Evolutionary conservation across 1,140 invertebrate genomes (phyloP).

Genomic region (Sminthurides bifidus): DNA sequence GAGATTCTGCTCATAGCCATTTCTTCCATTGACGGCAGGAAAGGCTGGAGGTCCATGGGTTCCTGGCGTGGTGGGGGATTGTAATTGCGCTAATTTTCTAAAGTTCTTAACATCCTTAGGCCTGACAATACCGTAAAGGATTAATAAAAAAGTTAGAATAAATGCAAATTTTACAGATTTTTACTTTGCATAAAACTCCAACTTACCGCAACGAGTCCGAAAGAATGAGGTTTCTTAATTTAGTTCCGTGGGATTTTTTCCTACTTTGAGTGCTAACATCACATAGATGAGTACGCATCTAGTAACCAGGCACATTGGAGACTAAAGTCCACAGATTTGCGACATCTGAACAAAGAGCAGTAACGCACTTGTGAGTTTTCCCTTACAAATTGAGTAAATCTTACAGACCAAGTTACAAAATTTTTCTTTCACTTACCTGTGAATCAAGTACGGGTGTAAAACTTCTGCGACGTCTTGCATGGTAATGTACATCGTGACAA

Average conservation of each 20-base stretch:
- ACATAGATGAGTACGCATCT: slow-evolving; percentile 80
- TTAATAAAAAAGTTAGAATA: no score
- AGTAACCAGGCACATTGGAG: slow-evolving; percentile 90
- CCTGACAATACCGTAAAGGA: slow-evolving; percentile 14
- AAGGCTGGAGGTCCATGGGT: slow-evolving; percentile 1
- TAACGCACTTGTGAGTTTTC: background rate
- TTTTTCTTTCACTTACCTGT: slow-evolving; percentile 49
- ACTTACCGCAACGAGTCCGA: slow-evolving; percentile 67
- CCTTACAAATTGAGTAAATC: background rate
- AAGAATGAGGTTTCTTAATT: slow-evolving; percentile 74
- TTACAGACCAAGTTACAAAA: background rate
- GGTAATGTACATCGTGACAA: slow-evolving; percentile 97
- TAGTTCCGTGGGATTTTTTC: slow-evolving; percentile 74
- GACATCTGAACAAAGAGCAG: slow-evolving; percentile 31
- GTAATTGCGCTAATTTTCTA: slow-evolving; percentile 13
- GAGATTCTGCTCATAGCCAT: background rate
- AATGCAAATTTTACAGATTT: background rate
- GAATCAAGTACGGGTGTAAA: slow-evolving; percentile 85
- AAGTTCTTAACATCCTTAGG: slow-evolving; percentile 24
- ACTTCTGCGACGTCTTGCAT: slow-evolving; percentile 92
- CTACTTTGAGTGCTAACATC: slow-evolving; percentile 55
- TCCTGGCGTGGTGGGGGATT: slow-evolving; percentile 13
- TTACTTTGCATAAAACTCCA: background rate
- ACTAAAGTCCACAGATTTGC: slow-evolving; percentile 86
- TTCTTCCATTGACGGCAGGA: background rate